Evolutionary conservation across 2,113 vertebrate species (phyloP).

Genomic region (Lepisosteus osseus): DNA sequence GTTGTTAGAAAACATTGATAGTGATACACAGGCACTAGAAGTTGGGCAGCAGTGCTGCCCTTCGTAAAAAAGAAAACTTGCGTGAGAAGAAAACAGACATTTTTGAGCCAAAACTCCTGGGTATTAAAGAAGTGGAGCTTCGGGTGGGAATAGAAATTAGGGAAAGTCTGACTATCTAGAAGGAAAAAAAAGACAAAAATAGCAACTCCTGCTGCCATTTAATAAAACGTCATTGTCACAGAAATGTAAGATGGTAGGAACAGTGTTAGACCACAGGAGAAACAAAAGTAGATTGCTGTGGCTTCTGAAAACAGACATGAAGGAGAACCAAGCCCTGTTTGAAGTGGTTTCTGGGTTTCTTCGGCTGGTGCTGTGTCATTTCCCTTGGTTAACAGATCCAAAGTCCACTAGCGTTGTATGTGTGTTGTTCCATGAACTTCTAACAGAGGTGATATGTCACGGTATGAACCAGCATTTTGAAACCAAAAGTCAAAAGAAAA

Average conservation of each 20-base stretch:
- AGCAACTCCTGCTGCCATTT: not conserved
- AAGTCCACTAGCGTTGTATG: too few species aligned
- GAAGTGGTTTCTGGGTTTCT: too few species aligned
- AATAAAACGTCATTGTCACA: not conserved
- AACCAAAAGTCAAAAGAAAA: too few species aligned
- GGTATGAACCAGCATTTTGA: too few species aligned
- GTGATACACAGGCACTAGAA: not conserved
- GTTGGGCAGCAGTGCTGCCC: not conserved
- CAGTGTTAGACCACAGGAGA: not conserved
- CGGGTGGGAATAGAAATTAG: too few species aligned
- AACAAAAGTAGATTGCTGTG: not conserved
- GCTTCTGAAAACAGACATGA: not conserved
- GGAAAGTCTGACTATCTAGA: not conserved
- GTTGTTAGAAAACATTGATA: not conserved
- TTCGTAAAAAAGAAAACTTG: not conserved
- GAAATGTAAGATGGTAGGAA: not conserved
- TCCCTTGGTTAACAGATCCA: too few species aligned
- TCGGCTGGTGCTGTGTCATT: too few species aligned
- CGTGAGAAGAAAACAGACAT: not conserved
- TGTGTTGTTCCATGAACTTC: too few species aligned
- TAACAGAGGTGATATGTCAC: too few species aligned
- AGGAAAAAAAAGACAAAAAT: not conserved
- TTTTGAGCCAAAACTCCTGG: too few species aligned
- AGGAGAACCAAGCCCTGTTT: too few species aligned
- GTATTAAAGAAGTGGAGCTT: too few species aligned